Evolutionary conservation across 2,113 vertebrate genomes (phyloP), one percentile per base, ranked within the genome.

Genomic region (Donacobius atricapilla): DNA sequence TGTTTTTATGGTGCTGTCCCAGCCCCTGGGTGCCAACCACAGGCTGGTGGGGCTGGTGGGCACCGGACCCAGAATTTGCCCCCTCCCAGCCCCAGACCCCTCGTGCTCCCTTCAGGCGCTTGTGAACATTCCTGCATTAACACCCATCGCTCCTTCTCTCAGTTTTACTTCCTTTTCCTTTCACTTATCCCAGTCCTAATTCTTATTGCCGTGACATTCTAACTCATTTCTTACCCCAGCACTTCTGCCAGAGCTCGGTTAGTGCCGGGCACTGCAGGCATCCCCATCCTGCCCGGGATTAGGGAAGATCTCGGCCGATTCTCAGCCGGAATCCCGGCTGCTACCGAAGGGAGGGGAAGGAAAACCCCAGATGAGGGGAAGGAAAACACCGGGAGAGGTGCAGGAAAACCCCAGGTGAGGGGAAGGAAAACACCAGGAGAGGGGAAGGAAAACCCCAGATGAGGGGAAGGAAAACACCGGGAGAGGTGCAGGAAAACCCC

Each of bases 281-380:
- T 6, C 65, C 35, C 56, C 18, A 0, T 3, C 50, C 51, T 47
- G 44, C 8, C 37, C 0, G 5, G 39, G 66, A 30, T 31, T 12
- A 39, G 64, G 71, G 66, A 17, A 14, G 12, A 15, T 16, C 19
- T 39, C 16, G 8, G 27, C 17, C 0, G 0, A 8, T 11, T 15
- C 72, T 23, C 77, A 11, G 28, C 33, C 1, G 7, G 35, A 50
- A 75, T 23, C 35, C 76, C 3, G 0, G 2, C 54, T 10, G 37
- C 7, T 16, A 1, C 18, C 1, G 8, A 10, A 4, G 30, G 1
- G 4, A 7, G 50, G 39, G 0, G 17, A 10, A 11, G 0, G 10
- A 21, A 50, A 30, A 4, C n/a, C 33, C 11, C 16, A 15, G 3
- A 14, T 1, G 35, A 25, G 37, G 35, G 2, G 68, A 23, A 25